Base-by-base conservation (phyloP, 2,797 vertebrate species). In the Leptatherina wallacei region DNA sequence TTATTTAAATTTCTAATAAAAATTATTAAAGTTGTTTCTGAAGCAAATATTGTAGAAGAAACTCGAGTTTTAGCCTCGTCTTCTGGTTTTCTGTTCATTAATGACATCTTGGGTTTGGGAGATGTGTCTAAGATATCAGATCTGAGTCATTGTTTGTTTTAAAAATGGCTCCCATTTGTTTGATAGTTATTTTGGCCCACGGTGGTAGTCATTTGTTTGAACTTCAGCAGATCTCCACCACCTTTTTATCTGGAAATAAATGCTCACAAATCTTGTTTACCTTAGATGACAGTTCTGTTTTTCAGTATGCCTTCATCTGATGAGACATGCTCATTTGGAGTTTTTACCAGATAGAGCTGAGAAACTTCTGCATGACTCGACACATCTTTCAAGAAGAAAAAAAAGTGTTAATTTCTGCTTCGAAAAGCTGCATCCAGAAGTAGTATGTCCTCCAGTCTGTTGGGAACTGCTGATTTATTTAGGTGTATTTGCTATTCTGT, bases 381-480 rank as follows among this genome's bases (percentile, higher is more conserved):
- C n/a, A 30, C 18, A 65, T 27, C 11, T 62, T 32, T 32, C 32
- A 6, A 29, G 5, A 20, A 42, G 10, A 16, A 42, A 42, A 40
- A 42, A 16, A 14, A 16, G 0, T n/a, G 7, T 13, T 29, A 18
- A 22, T 58, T 20, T 54, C 18, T 30, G 32, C 52, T 13, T 1
- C n/a, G 61, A 20, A 49, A 7, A 9, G 47, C 49, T 44, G n/a
- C 6, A 38, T 14, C 56, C 51, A 10, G 66, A 20, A 27, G 13
- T 42, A 11, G 40, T 42, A 2, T 61, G 38, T 51, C 18, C 69
- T 59, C 27, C 32, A 13, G 11, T 51, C 20, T 66, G 42, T 57
- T 74, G 64, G 22, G 61, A 69, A 3, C 35, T 29, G 0, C 29
- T 77, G 66, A 73, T 83, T 71, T 75, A 71, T 66, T 66, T 44